Conservation (phyloP, 2,888 invertebrate species). For the Ditylenchus weischeri region DNA sequence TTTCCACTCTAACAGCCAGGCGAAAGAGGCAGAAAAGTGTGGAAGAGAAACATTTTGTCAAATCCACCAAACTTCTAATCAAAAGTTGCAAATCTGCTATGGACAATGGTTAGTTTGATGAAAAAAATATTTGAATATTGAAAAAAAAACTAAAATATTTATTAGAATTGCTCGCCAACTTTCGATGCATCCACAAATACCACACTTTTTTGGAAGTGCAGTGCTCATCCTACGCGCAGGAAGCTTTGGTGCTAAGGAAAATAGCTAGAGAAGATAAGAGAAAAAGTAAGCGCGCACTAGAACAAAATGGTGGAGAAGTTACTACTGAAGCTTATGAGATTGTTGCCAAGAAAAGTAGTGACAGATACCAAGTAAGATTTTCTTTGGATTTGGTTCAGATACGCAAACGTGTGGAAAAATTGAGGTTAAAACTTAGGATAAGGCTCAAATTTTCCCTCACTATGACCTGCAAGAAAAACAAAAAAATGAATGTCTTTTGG, state of each 20-base stretch:
- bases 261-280: slow-evolving; percentile 10
- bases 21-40: not conserved
- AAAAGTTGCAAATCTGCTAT: slow-evolving; percentile 10
- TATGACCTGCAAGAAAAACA: too few relatives aligned
- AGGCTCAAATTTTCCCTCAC: too few relatives aligned
- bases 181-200: slow-evolving; percentile 38
- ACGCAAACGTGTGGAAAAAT: too few relatives aligned
- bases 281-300: not conserved
- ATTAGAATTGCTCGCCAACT: slow-evolving; percentile 19
- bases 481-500: too few relatives aligned
- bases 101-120: slow-evolving; percentile 1
- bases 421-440: too few relatives aligned
- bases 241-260: slow-evolving; percentile 30
- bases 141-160: not conserved
- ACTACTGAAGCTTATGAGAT: too few relatives aligned
- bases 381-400: not conserved
- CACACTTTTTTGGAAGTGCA: slow-evolving; percentile 41
- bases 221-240: slow-evolving; percentile 37
- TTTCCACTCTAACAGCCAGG: not conserved
- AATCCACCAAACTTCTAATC: not conserved
- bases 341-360: too few relatives aligned
- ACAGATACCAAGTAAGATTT: too few relatives aligned
- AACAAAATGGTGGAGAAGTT: too few relatives aligned
- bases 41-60: not conserved
- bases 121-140: slow-evolving; percentile 1